Base-by-base conservation (phyloP, 2,888 invertebrate species). In the Scaptomyza polygonia region DNA sequence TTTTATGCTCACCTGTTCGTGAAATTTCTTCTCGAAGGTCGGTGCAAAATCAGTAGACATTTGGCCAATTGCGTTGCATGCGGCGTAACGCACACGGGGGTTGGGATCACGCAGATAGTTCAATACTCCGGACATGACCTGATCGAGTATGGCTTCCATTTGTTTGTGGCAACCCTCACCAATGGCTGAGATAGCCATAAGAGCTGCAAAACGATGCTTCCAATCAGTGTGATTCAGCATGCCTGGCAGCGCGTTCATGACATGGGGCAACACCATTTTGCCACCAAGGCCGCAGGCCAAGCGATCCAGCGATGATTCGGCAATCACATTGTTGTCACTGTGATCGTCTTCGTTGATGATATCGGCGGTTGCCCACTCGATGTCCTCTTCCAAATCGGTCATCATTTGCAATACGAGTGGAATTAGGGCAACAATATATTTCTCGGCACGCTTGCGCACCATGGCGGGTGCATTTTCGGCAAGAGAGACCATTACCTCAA, bases 31-130 rank as follows among this genome's bases (percentile, higher is more conserved):
- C 91, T 99, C 98, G 85, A 99, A 98, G 11, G 94, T 93, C 2
- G 99, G 99, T 3, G 98, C 98, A 92, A 99, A 99, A 92, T 99
- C 99, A 0, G 99, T 97, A 0, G 99, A 97, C 97, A 99, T 98
- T 92, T 99, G 99, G 8, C 99, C 99, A 44, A 99, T 94, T 18
- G 99, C 99, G 92, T 99, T 99, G 90, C 99, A 99, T 18, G 98
- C 97, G 5, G 99, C 99, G 90, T 98, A 99, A 62, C 99, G 90
- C 3, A 92, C 92, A 48, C 92, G 89, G 5, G 92, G 92, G 88
- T 92, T 90, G 11, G 95, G 94, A 91, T 98, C 98, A 79, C 94
- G 94, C 21, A 98, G 93, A 91, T 95, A 98, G 79, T 95, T 96
- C 67, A 98, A 93, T 39, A 99, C 96, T 39, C 97, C 97, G 42